Percentiles rank a stretch among this genome's conserved stretches.
phyloP scores from a whole-genome alignment of 2,797 vertebrate species.

The Sebastes aleutianus region DNA sequence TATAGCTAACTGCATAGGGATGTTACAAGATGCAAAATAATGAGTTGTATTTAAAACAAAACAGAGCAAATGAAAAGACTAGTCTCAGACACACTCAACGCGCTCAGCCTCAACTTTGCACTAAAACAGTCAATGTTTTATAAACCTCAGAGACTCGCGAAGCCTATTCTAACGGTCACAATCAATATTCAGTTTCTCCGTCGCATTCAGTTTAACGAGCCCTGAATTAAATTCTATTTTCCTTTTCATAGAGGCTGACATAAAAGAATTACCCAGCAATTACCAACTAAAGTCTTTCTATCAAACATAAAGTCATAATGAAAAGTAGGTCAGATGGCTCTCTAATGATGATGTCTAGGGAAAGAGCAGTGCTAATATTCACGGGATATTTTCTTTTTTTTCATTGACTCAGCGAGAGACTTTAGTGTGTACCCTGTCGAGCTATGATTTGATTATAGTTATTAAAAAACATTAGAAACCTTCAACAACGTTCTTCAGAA shows the following conservation, averaged over 20 bases:
- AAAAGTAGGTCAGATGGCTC: constrained; percentile 39
- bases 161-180: neutral
- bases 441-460: neutral
- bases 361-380: constrained; percentile 26
- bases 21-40: neutral
- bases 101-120: neutral
- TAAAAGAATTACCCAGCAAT: constrained; percentile 33
- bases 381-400: neutral
- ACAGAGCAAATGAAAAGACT: neutral
- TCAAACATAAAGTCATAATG: constrained; percentile 5
- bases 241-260: constrained; percentile 7
- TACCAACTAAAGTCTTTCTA: constrained; percentile 15
- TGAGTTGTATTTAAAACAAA: neutral
- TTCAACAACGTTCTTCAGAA: neutral
- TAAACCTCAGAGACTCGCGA: neutral
- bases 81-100: neutral
- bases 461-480: neutral
- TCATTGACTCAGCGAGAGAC: neutral
- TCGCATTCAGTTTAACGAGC: constrained; percentile 26
- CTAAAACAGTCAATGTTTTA: constrained; percentile 22
- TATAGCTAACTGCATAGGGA: neutral
- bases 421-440: neutral
- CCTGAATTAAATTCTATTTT: constrained; percentile 14
- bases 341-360: constrained; percentile 8
- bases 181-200: constrained; percentile 21